phyloP scores from a whole-genome alignment of 2,797 vertebrate species.

The Scolopax rusticola region DNA sequence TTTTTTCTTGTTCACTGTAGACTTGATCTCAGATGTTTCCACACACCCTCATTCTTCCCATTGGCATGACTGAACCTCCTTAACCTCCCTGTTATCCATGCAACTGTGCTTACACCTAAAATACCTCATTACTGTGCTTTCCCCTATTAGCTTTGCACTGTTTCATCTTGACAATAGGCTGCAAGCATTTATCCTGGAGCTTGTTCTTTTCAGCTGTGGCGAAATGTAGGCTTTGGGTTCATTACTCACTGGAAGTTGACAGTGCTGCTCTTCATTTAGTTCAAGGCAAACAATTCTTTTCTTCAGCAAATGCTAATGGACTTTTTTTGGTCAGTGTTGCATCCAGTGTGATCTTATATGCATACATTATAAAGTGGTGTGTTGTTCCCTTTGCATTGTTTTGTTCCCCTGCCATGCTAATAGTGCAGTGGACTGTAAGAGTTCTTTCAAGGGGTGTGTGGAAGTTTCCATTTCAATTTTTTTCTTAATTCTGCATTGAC shows the following conservation, averaged over 20 bases:
- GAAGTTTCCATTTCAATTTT: background rate
- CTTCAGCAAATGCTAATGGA: background rate
- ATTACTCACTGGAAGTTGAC: background rate
- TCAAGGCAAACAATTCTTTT: background rate
- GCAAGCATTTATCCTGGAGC: background rate
- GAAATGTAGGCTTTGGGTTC: background rate
- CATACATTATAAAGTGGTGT: background rate
- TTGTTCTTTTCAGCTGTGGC: constrained; percentile 8
- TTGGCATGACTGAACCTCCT: background rate
- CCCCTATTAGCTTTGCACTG: constrained; percentile 32
- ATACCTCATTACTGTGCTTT: constrained; percentile 26
- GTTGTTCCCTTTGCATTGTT: background rate
- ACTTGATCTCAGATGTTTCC: background rate
- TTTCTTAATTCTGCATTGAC: background rate
- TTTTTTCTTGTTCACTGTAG: background rate
- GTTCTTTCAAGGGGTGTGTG: background rate
- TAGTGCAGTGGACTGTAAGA: background rate
- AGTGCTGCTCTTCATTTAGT: background rate
- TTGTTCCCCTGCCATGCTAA: background rate
- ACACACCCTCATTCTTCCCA: background rate
- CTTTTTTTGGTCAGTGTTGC: background rate
- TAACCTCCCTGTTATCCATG: background rate
- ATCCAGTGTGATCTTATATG: background rate
- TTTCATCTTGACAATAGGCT: background rate
- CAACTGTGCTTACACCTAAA: constrained; percentile 31